A percentile compares a stretch with the other conserved stretches of the same genome.
phyloP scores from a whole-genome alignment of 2,113 vertebrate species.

The Mionectes macconnelli region DNA sequence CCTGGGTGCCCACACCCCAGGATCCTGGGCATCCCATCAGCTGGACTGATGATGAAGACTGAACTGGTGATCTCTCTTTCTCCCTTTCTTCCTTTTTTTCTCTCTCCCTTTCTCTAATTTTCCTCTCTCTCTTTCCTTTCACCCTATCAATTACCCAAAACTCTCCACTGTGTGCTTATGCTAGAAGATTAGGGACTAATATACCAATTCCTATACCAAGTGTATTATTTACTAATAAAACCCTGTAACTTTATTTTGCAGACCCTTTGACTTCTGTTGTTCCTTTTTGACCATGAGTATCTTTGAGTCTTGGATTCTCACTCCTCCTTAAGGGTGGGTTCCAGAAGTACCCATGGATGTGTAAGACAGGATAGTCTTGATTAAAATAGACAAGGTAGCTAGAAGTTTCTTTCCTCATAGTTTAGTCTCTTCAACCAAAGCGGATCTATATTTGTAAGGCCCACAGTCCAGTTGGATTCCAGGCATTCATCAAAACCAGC shows the following conservation, averaged over 20 bases:
- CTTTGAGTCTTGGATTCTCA: background rate
- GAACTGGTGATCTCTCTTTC: background rate
- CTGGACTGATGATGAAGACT: too few relatives aligned
- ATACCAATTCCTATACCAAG: background rate
- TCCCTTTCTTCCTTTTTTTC: background rate
- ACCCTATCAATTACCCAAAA: background rate
- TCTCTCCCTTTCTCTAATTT: background rate
- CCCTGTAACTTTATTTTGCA: background rate
- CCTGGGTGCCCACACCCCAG: background rate
- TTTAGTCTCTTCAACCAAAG: background rate
- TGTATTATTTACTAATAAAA: background rate
- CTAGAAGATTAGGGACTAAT: background rate
- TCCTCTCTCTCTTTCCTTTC: background rate
- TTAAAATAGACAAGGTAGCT: background rate
- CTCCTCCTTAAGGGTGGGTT: background rate
- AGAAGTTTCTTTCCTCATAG: background rate
- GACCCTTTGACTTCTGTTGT: background rate
- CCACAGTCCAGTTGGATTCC: background rate
- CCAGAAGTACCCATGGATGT: background rate
- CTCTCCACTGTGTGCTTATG: background rate
- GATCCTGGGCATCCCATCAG: background rate
- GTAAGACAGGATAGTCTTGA: background rate
- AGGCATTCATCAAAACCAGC: background rate
- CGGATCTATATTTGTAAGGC: background rate
- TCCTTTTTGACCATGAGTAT: background rate